Base-by-base conservation (phyloP, 2,113 vertebrate genomes). In the Hippolais icterina region DNA sequence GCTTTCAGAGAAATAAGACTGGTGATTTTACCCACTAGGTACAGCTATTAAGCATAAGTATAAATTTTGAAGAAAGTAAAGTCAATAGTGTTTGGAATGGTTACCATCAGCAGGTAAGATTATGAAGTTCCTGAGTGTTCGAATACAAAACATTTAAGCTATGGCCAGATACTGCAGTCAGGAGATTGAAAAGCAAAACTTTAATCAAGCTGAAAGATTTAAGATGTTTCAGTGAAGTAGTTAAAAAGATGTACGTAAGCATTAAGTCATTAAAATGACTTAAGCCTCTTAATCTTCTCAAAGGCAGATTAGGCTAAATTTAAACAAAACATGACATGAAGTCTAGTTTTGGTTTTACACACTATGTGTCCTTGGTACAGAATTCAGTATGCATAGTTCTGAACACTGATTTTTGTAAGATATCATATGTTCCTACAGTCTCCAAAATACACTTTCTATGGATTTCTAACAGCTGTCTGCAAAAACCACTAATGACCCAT, bases 261-360 rank as follows among this genome's bases (percentile, higher is more conserved):
- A 74, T 94, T 85, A 92, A 95, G 88, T 94, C 94, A 95, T 96
- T 95, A 92, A 87, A 92, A 88, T 77, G 7, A 93, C 87, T 85
- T 90, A 63, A 83, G 33, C 50, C 10, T 91, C 87, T 91, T 95
- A 85, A 94, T 93, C 92, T 86, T 92, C 88, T 96, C 79, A 86
- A 86, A 95, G 89, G 90, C 90, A 95, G 94, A 96, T 96, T 86
- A 94, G 29, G 42, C 92, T 94, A 83, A 93, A 95, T 89, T 89
- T 91, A 94, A 96, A 87, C 74, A 94, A 94, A 94, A 95, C 89
- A 85, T 77, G 64, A 90, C 76, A 92, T n/a, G 20, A 84, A 96
- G 89, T 85, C 82, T 47, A 77, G 12, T 77, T 91, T 76, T 72
- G 78, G 9, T 79, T 89, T 87, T 65, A 50, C 42, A 60, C 21